These are phyloP conservation scores for Pyralis farinalis DNA, from an alignment of 2,888 invertebrate genomes.

Conservation along the genomic window DNA sequence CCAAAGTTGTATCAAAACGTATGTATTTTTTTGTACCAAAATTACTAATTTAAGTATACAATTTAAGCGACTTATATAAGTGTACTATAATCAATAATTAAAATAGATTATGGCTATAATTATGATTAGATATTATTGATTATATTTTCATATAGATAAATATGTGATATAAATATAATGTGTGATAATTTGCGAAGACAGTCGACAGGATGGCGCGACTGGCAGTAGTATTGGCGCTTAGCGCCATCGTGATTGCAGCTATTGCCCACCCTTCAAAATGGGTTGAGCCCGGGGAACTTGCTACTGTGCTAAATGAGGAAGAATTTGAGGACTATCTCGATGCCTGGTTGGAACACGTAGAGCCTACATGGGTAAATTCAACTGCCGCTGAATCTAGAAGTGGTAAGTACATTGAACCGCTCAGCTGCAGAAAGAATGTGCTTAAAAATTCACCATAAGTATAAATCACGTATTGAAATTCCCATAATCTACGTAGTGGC, in stretches of 20 bases:
- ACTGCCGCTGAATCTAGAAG: constrained; percentile 31
- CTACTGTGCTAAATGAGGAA: constrained; percentile 57
- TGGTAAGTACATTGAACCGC: no score
- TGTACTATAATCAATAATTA: no score
- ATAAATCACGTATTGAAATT: no score
- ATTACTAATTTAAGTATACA: no score
- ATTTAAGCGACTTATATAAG: no score
- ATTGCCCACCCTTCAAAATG: constrained; percentile 33
- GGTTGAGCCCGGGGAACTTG: constrained; percentile 57
- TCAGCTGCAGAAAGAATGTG: no score
- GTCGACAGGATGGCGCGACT: constrained; percentile 16
- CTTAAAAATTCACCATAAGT: no score
- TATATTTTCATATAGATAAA: constrained; percentile 1
- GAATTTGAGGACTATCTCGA: constrained; percentile 73
- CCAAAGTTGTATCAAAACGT: no score
- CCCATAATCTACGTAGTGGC: no score
- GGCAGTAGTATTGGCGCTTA: constrained; percentile 25
- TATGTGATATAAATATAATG: constrained; percentile 4
- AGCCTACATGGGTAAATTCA: constrained; percentile 37
- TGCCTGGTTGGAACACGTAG: constrained; percentile 52
- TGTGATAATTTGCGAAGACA: not conserved
- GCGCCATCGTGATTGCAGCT: constrained; percentile 28
- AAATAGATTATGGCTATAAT: constrained; percentile 1
- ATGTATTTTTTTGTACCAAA: no score
- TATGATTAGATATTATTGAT: constrained; percentile 4